These are phyloP conservation scores for Lepidurus couesii DNA, from an alignment of 1,140 invertebrate genomes.

Conservation along the genomic window DNA sequence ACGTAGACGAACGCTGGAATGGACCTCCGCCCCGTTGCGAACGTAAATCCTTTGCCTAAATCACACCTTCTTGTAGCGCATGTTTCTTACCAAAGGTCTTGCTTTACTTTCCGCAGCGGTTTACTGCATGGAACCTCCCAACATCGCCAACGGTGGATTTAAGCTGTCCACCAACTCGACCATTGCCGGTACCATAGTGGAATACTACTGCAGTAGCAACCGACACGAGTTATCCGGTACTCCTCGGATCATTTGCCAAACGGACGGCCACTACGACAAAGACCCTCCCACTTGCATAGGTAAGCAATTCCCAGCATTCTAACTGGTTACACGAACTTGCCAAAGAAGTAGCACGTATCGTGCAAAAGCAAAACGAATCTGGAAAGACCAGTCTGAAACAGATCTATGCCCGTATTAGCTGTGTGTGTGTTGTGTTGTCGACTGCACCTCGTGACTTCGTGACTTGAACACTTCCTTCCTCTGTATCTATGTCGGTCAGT, in stretches of 20 bases:
- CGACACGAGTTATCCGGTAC: constrained; percentile 65
- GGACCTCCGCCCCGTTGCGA: constrained; percentile 84
- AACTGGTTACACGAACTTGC: too few species aligned
- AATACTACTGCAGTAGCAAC: constrained; percentile 64
- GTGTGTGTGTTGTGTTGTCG: neutral
- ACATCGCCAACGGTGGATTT: constrained; percentile 64
- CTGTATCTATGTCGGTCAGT: neutral
- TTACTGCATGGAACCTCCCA: constrained; percentile 64
- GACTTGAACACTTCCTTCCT: constrained; percentile 24
- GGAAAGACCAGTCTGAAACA: neutral
- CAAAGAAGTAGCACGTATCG: too few species aligned
- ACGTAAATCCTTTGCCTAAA: constrained; percentile 50
- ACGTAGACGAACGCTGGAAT: constrained; percentile 89
- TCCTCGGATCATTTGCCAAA: constrained; percentile 60
- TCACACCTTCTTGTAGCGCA: neutral
- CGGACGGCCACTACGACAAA: constrained; percentile 71
- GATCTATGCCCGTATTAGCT: constrained; percentile 5
- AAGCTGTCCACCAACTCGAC: constrained; percentile 55
- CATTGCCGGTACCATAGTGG: constrained; percentile 59
- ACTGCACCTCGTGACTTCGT: neutral
- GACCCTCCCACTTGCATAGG: constrained; percentile 64
- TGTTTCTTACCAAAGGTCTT: neutral
- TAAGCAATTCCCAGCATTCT: constrained; percentile 41
- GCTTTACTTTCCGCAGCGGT: constrained; percentile 53
- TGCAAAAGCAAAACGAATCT: too few species aligned